Conservation (phyloP, 2,888 invertebrate species). For the Acanthosepion lycidas region DNA sequence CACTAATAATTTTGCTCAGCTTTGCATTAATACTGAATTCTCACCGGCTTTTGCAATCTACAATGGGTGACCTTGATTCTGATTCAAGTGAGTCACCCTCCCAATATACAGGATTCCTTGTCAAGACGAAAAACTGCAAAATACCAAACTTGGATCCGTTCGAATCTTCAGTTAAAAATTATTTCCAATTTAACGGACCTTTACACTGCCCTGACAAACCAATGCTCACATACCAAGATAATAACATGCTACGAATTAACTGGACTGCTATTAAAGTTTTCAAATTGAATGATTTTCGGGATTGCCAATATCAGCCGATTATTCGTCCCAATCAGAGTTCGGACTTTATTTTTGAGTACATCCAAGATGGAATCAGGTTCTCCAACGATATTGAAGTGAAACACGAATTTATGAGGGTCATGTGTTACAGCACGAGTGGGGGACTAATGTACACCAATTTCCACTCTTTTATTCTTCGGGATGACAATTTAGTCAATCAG, state of each 20-base stretch:
- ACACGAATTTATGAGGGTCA: constrained; percentile 67
- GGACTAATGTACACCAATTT: constrained; percentile 67
- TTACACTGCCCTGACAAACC: constrained; percentile 59
- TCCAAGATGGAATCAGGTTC: constrained; percentile 52
- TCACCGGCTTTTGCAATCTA: neutral
- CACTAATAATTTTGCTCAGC: neutral
- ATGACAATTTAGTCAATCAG: constrained; percentile 51
- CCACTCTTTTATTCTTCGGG: constrained; percentile 66
- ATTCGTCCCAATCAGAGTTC: constrained; percentile 55
- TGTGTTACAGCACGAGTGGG: constrained; percentile 63
- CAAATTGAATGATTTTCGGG: constrained; percentile 59
- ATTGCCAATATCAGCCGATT: constrained; percentile 67
- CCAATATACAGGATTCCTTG: constrained; percentile 57
- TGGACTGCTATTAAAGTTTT: constrained; percentile 56
- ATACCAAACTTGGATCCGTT: constrained; percentile 70
- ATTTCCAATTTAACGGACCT: constrained; percentile 56
- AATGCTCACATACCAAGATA: constrained; percentile 65
- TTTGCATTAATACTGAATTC: neutral
- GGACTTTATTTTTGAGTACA: constrained; percentile 57
- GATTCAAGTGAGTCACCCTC: too few relatives aligned
- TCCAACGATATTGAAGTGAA: constrained; percentile 56
- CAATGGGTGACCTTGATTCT: too few relatives aligned
- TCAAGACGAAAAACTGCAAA: constrained; percentile 68
- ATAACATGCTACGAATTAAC: constrained; percentile 58
- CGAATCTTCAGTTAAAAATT: constrained; percentile 59